A percentile compares a stretch with the other conserved stretches of the same genome.
Evolutionary conservation across 2,888 invertebrate species (phyloP).

Genomic region (Thumatha senex): DNA sequence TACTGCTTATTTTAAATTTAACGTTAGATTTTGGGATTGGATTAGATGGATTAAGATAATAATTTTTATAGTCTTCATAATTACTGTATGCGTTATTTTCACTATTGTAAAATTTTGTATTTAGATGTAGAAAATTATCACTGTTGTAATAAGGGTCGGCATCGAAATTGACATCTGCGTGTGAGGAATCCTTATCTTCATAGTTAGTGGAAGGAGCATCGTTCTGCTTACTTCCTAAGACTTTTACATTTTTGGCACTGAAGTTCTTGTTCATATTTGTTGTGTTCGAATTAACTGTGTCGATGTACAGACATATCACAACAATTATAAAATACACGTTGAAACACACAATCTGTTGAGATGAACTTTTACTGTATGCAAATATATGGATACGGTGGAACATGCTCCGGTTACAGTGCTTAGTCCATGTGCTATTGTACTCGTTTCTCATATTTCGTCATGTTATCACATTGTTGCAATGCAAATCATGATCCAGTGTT

Average conservation of each 20-base stretch:
- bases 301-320: conserved; percentile 56
- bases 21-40: conserved; percentile 70
- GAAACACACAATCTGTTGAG: conserved; percentile 51
- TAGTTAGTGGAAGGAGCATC: conserved; percentile 63
- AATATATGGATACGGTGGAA: conserved; percentile 45
- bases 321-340: conserved; percentile 63
- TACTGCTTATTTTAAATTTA: conserved; percentile 86
- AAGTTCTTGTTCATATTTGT: conserved; percentile 70
- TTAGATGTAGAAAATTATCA: conserved; percentile 65
- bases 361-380: conserved; percentile 37
- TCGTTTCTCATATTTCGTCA: conserved; percentile 72
- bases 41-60: conserved; percentile 68
- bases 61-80: conserved; percentile 76
- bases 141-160: conserved; percentile 67
- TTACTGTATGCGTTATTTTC: conserved; percentile 73
- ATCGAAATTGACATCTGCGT: conserved; percentile 71
- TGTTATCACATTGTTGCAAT: conserved; percentile 62
- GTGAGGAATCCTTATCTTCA: conserved; percentile 53
- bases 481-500: conserved; percentile 42
- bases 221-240: conserved; percentile 45
- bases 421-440: conserved; percentile 57
- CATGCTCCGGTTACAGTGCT: conserved; percentile 58
- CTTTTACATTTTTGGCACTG: conserved; percentile 47
- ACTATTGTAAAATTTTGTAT: conserved; percentile 65
- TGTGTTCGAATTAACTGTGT: conserved; percentile 70